Base-by-base conservation (phyloP, 2,797 vertebrate species). In the Typhlichthys subterraneus region DNA sequence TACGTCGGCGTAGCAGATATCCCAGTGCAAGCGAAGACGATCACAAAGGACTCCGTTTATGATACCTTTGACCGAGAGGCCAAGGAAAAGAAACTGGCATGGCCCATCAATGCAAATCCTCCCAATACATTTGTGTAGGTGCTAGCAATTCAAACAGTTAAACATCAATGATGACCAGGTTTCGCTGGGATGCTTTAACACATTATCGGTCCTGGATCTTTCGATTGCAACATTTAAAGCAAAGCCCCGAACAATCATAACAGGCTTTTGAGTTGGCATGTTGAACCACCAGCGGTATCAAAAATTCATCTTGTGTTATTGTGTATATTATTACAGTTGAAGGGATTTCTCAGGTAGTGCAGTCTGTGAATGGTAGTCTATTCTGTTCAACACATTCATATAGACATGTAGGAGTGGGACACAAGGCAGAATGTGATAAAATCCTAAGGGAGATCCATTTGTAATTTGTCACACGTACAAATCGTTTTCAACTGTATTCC, bases 21-120 rank as follows among this genome's bases (percentile, higher is more conserved):
- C 61, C 93, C 95, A 0, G 91, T 86, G n/a, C 88, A 88, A 0
- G 77, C 91, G 12, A 96, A 94, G 88, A 88, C 86, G 0, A 57
- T 91, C 55, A 75, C 92, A 81, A 95, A 96, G 88, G 96, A 97
- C 70, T 90, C 93, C 0, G 91, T 93, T 31, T 95, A 95, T 9
- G 93, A 96, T 0, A 88, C 94, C 0, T 98, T 98, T 67, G 94
- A 95, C 73, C 92, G 94, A 14, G 95, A 98, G 53, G 93, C 91
- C 1, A 96, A 95, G 73, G 95, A 96, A 53, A 96, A 96, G 85
- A 99, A 96, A 64, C 90, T 99, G 0, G 97, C 97, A 3, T 97
- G 96, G 97, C 95, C 96, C 14, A 95, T 95, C 50, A 94, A 93
- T 0, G 87, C 94, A 60, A 98, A 96, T 58, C 95, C 96, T 4